These are phyloP conservation scores for Chaitophorus viminalis DNA, from an alignment of 2,888 invertebrate species.

Conservation along the genomic window DNA sequence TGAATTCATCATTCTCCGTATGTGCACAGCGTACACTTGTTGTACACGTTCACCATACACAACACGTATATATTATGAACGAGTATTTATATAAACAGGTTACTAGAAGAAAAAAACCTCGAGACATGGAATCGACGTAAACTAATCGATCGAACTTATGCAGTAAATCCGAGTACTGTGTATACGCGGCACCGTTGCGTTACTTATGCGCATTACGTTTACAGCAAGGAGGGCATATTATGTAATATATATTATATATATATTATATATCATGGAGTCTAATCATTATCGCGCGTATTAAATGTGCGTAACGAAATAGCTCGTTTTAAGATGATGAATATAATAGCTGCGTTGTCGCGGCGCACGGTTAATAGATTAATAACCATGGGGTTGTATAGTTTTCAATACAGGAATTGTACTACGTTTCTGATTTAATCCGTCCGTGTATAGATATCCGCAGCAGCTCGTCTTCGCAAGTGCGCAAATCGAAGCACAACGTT, in stretches of 20 bases:
- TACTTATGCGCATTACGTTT: no score
- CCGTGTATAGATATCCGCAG: not conserved
- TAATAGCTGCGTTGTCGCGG: not conserved
- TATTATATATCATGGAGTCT: not conserved
- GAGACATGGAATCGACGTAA: no score
- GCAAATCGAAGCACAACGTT: not conserved
- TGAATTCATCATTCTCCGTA: not conserved
- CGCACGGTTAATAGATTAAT: no score
- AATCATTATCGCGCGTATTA: not conserved
- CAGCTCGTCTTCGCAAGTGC: not conserved
- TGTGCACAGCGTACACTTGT: not conserved
- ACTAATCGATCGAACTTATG: no score
- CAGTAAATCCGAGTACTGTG: no score
- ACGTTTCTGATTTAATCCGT: not conserved
- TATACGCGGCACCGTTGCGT: not conserved
- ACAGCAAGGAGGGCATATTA: not conserved
- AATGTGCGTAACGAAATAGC: not conserved
- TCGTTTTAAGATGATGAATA: not conserved
- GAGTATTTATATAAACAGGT: no score
- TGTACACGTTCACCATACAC: no score
- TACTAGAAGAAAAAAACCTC: no score
- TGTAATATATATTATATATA: not conserved
- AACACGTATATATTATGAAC: no score
- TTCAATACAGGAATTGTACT: not conserved
- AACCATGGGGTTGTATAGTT: not conserved